A percentile compares a stretch with the other conserved stretches of the same genome.
These are phyloP conservation scores for Cerceris rybyensis DNA, from an alignment of 2,888 invertebrate species.

Conservation along the genomic window DNA sequence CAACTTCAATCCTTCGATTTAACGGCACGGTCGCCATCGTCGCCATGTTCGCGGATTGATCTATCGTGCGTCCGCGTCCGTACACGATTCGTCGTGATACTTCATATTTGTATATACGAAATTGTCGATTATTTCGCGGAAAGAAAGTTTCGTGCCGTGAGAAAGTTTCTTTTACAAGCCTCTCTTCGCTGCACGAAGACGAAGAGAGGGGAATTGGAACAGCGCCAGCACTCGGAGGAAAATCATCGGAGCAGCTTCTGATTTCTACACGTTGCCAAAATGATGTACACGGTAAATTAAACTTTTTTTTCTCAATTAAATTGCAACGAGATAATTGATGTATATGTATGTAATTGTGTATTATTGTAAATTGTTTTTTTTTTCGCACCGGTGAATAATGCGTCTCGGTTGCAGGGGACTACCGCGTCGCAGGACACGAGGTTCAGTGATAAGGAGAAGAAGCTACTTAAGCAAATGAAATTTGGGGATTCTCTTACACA, in stretches of 20 bases:
- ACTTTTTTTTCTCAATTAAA: neutral
- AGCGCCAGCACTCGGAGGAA: constrained; percentile 24
- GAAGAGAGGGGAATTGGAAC: constrained; percentile 24
- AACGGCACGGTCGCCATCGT: constrained; percentile 58
- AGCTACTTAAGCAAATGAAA: constrained; percentile 98
- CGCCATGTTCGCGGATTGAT: constrained; percentile 66
- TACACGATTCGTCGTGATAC: constrained; percentile 15
- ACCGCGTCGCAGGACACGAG: constrained; percentile 99
- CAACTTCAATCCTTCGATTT: constrained; percentile 38
- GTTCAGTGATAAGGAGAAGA: constrained; percentile 99
- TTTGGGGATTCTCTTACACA: constrained; percentile 96
- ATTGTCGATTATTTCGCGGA: constrained; percentile 7
- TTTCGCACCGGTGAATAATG: neutral
- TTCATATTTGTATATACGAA: constrained; percentile 25
- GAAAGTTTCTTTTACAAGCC: neutral
- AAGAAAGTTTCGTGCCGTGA: neutral
- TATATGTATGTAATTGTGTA: too few relatives aligned
- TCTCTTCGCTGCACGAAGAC: neutral
- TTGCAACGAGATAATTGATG: too few relatives aligned
- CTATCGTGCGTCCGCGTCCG: constrained; percentile 41
- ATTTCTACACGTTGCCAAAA: constrained; percentile 70
- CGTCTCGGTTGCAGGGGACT: constrained; percentile 89
- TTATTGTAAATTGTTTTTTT: too few relatives aligned
- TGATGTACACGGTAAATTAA: constrained; percentile 83
- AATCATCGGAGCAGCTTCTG: constrained; percentile 28